These are phyloP conservation scores for Monochamus alternatus DNA, from an alignment of 2,888 invertebrate species.

Conservation along the genomic window DNA sequence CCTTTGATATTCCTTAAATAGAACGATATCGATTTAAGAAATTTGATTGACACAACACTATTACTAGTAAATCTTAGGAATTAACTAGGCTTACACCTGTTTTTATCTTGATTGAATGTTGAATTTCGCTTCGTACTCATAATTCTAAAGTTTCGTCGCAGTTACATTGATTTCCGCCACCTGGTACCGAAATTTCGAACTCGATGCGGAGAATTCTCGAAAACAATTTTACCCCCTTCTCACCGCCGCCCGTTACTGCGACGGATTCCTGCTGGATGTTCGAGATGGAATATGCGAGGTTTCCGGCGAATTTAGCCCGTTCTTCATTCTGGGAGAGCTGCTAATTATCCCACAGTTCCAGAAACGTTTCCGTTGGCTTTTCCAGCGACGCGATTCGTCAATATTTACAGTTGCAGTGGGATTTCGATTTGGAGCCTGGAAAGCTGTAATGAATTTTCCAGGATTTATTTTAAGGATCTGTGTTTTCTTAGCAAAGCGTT, in stretches of 20 bases:
- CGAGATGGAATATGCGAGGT: not conserved
- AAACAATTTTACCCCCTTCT: not conserved
- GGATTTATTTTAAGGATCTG: not conserved
- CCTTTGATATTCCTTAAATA: not conserved
- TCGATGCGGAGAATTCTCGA: not conserved
- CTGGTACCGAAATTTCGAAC: not conserved
- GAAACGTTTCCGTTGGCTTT: not conserved
- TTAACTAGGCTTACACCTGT: not conserved
- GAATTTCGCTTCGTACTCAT: too few relatives aligned
- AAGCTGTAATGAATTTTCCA: not conserved
- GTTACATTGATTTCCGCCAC: not conserved
- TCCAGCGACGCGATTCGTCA: not conserved
- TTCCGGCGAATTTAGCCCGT: not conserved
- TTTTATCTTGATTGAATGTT: not conserved
- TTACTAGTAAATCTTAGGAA: not conserved
- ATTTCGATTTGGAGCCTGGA: not conserved
- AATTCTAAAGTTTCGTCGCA: not conserved
- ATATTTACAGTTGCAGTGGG: not conserved
- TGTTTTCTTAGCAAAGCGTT: not conserved
- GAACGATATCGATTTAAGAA: not conserved
- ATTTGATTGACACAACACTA: not conserved
- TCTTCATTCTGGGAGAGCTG: not conserved
- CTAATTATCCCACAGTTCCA: not conserved
- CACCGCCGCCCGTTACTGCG: not conserved
- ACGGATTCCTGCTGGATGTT: not conserved